These are phyloP conservation scores for Drosophila anomalipes DNA, from an alignment of 2,888 invertebrate species.

Conservation along the genomic window DNA sequence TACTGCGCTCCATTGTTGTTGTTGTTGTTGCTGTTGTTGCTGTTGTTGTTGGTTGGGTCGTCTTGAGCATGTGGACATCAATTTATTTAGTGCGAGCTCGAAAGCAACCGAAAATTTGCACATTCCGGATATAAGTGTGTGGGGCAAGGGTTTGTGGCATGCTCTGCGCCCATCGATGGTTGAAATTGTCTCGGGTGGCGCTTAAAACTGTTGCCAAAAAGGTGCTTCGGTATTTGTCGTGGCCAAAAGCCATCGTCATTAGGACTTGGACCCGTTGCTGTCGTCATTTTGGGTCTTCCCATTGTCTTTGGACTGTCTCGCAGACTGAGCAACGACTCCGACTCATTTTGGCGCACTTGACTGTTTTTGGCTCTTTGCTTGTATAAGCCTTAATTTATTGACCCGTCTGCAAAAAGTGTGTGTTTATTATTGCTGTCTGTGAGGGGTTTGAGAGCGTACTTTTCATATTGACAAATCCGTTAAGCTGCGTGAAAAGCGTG, in stretches of 20 bases:
- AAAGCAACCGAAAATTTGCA: slow-evolving; percentile 60
- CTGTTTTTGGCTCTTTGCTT: slow-evolving; percentile 28
- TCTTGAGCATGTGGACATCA: slow-evolving; percentile 73
- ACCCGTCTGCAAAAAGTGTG: slow-evolving; percentile 4
- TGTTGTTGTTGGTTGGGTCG: slow-evolving; percentile 33
- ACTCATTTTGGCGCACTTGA: slow-evolving; percentile 4
- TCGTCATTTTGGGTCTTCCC: slow-evolving; percentile 15
- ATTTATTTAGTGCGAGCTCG: slow-evolving; percentile 72
- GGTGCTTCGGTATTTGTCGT: slow-evolving; percentile 37
- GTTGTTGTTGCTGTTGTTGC: slow-evolving; percentile 5
- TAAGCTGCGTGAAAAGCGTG: slow-evolving; percentile 1
- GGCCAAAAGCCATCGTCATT: slow-evolving; percentile 33
- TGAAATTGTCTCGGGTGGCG: slow-evolving; percentile 35
- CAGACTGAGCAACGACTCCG: slow-evolving; percentile 2
- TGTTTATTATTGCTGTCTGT: neutral
- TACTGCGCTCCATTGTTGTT: slow-evolving; percentile 32
- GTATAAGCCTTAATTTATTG: slow-evolving; percentile 40
- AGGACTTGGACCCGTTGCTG: slow-evolving; percentile 10
- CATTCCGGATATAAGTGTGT: slow-evolving; percentile 51
- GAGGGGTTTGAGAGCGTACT: neutral
- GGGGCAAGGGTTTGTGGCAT: neutral
- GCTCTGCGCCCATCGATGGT: slow-evolving; percentile 25
- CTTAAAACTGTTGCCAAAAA: slow-evolving; percentile 40
- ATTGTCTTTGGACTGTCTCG: slow-evolving; percentile 24
- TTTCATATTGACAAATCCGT: neutral